Evolutionary conservation across 2,113 vertebrate genomes (phyloP).

Genomic region (Prolemur simus): DNA sequence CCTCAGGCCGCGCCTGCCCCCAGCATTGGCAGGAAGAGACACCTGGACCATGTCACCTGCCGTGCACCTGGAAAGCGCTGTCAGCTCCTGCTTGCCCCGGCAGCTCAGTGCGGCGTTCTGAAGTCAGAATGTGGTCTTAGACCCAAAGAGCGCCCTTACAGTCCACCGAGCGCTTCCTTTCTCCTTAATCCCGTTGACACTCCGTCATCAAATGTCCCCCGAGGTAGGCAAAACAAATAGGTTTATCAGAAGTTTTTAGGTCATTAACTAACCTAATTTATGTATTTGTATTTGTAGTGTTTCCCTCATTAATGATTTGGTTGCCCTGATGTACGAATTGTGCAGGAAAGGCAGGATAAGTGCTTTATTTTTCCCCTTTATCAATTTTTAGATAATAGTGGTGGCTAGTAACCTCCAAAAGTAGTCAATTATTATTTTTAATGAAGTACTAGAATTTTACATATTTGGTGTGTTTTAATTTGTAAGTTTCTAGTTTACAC

Average conservation of each 20-base stretch:
- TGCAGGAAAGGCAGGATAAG: background rate
- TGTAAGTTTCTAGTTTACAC: background rate
- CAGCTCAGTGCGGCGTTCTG: background rate
- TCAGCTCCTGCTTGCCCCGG: background rate
- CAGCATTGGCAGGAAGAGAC: background rate
- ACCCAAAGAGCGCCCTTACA: background rate
- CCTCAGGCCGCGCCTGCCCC: too few species aligned
- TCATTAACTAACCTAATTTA: background rate
- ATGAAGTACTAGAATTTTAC: background rate
- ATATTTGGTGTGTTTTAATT: background rate
- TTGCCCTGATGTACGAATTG: background rate
- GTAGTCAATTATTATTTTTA: background rate
- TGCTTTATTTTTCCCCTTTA: background rate
- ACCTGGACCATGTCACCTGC: accelerated
- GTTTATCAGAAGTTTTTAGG: background rate
- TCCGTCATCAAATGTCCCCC: background rate
- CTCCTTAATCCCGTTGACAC: background rate
- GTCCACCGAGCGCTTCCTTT: background rate
- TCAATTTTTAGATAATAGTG: conserved; percentile 1
- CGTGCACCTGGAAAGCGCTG: accelerated
- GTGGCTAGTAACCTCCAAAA: background rate
- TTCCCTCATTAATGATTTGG: background rate
- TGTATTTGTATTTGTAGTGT: background rate
- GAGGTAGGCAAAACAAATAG: background rate
- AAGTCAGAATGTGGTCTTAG: background rate